Evolutionary conservation across 2,113 vertebrate genomes (phyloP).

Genomic region (Dascyllus trimaculatus): DNA sequence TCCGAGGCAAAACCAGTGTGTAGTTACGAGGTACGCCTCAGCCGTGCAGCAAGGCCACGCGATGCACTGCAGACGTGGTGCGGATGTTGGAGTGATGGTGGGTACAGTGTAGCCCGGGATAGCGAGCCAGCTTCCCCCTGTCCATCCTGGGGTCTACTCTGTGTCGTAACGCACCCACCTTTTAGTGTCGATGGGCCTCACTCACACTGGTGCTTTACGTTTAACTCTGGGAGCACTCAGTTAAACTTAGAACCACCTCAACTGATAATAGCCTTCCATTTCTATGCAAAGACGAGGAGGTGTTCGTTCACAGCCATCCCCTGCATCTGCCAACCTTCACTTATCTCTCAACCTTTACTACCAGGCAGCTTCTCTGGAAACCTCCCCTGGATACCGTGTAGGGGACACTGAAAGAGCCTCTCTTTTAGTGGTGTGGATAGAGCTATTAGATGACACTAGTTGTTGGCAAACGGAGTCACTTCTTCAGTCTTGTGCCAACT

Average conservation of each 20-base stretch:
- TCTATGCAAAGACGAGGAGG: constrained; percentile 86
- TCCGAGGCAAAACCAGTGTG: constrained; percentile 51
- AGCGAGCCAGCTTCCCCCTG: constrained; percentile 37
- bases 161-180: constrained; percentile 38
- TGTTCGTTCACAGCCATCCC: constrained; percentile 64
- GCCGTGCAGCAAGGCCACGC: constrained; percentile 27
- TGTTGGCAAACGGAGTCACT: constrained; percentile 38
- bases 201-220: constrained; percentile 80
- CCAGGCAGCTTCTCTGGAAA: constrained; percentile 74
- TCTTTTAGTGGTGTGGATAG: constrained; percentile 36
- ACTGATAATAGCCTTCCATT: constrained; percentile 81
- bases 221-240: constrained; percentile 76
- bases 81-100: too few relatives aligned
- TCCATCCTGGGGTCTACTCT: constrained; percentile 29
- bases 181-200: constrained; percentile 65
- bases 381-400: constrained; percentile 34
- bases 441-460: constrained; percentile 62
- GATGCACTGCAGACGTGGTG: constrained; percentile 27
- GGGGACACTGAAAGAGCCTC: constrained; percentile 41
- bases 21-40: constrained; percentile 52
- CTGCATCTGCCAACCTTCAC: constrained; percentile 55
- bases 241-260: constrained; percentile 79
- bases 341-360: constrained; percentile 60
- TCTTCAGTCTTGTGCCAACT: constrained; percentile 70
- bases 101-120: constrained; percentile 24